A percentile compares a stretch with the other conserved stretches of the same genome.
These are phyloP conservation scores for Pituophis catenifer DNA, from an alignment of 2,113 vertebrate genomes.

Conservation along the genomic window DNA sequence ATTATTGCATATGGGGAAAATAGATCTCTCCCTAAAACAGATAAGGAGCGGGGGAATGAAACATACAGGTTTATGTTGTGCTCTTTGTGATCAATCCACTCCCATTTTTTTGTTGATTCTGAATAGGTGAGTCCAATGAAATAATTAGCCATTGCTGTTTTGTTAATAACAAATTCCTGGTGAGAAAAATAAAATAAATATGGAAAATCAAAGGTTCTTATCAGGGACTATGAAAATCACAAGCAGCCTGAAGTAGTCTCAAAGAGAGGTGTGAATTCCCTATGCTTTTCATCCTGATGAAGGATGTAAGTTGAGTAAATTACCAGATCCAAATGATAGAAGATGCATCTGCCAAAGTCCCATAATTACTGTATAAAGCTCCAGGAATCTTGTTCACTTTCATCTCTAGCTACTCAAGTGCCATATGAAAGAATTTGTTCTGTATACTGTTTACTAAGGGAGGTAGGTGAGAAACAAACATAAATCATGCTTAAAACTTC, in stretches of 20 bases:
- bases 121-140: constrained; percentile 8
- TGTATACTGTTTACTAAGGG: neutral
- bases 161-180: constrained; percentile 15
- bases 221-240: neutral
- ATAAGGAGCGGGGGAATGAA: neutral
- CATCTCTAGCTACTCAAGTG: neutral
- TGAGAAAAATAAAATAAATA: neutral
- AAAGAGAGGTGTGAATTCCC: neutral
- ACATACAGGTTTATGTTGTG: neutral
- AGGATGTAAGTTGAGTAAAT: neutral
- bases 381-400: neutral
- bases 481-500: neutral
- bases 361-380: neutral
- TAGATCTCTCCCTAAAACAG: neutral
- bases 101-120: neutral
- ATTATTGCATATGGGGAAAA: neutral
- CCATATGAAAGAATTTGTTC: neutral
- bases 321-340: neutral
- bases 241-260: too few relatives aligned
- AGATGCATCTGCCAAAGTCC: neutral
- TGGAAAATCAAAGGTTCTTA: neutral
- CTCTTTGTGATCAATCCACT: neutral
- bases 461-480: neutral
- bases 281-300: neutral
- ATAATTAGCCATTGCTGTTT: neutral